Conservation (phyloP, 2,113 vertebrate genomes). For the Spilogale gracilis region DNA sequence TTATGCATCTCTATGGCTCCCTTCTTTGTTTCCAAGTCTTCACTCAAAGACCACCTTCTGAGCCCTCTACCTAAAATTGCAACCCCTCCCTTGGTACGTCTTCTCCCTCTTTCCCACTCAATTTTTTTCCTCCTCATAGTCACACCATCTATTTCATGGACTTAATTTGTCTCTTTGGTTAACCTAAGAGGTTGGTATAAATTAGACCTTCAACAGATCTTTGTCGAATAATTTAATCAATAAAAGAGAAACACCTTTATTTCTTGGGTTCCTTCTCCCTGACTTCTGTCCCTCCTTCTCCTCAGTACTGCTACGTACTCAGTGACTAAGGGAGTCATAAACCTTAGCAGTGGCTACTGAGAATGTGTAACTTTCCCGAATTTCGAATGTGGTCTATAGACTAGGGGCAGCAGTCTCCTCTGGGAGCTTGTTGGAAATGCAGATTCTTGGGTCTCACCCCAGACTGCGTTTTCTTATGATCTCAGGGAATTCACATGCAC, state of each 20-base stretch:
- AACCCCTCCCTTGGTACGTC: not conserved
- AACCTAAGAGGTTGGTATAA: not conserved
- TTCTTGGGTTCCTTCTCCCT: not conserved
- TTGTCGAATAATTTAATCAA: not conserved
- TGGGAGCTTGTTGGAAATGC: not conserved
- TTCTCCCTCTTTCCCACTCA: not conserved
- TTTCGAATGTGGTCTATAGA: not conserved
- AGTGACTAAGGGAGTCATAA: accelerated
- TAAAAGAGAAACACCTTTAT: not conserved
- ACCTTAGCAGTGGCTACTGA: not conserved
- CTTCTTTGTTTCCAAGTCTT: not conserved
- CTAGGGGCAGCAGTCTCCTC: not conserved
- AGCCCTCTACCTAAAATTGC: not conserved
- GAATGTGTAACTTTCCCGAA: not conserved
- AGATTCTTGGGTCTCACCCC: not conserved
- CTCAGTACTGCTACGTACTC: not conserved
- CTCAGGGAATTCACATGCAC: not conserved
- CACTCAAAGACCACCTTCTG: not conserved
- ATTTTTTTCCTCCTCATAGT: too few relatives aligned
- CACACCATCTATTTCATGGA: not conserved
- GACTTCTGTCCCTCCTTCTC: not conserved
- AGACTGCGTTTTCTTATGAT: not conserved
- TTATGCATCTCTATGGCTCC: too few relatives aligned
- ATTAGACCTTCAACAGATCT: not conserved
- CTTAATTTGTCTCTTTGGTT: not conserved